Conservation (phyloP, 2,888 invertebrate genomes). For the Ectemnius lituratus region DNA sequence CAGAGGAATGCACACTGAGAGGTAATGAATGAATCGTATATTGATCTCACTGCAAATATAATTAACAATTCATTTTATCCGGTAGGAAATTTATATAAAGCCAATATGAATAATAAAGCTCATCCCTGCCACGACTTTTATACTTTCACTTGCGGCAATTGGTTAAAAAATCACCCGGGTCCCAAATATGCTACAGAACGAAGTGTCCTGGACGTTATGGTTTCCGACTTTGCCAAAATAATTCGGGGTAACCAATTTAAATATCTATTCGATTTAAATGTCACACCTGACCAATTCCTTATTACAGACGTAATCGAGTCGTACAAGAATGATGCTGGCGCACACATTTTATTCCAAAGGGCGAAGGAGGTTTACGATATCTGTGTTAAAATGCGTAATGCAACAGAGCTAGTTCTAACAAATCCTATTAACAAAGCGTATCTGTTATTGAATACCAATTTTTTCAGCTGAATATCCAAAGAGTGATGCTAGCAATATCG, state of each 20-base stretch:
- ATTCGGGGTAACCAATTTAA: neutral
- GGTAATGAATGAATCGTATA: neutral
- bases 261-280: neutral
- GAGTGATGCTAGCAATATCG: neutral
- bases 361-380: neutral
- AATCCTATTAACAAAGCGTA: neutral
- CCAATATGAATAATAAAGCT: neutral
- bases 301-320: neutral
- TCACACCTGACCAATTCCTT: neutral
- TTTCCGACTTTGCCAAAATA: too few species aligned
- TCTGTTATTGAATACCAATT: neutral
- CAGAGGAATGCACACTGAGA: neutral
- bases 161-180: neutral
- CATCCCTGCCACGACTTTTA: slow-evolving; percentile 5
- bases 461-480: neutral
- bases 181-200: neutral
- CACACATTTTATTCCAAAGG: neutral
- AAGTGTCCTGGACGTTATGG: neutral
- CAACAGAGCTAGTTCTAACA: neutral
- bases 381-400: neutral
- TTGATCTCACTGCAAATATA: neutral
- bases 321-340: neutral
- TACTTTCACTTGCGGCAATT: neutral
- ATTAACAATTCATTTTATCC: neutral
- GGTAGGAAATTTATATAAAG: neutral